Base-by-base conservation (phyloP, 2,797 vertebrate genomes). In the Rhynchonycteris naso region DNA sequence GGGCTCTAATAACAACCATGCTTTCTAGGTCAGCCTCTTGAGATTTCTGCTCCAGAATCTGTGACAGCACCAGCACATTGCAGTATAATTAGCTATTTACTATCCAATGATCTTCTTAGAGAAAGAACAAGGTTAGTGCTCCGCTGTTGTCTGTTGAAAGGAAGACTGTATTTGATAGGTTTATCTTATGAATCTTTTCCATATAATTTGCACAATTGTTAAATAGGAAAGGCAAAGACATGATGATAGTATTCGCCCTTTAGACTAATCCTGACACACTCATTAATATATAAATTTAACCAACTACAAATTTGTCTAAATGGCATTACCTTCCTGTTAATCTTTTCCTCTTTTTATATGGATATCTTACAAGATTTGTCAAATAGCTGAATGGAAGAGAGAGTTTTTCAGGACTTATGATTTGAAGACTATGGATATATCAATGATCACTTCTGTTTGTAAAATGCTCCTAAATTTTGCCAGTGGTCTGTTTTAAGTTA, bases 401-500 rank as follows among this genome's bases (percentile, higher is more conserved):
- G 63, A 47, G 30, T 68, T 69, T 93, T 78, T 24, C 15, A 54
- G 24, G 52, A 56, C 35, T 47, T 82, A 54, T 89, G 33, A 92
- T 74, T 90, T 84, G 35, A 94, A 79, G 69, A 26, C 56, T 76
- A 33, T 24, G 6, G 58, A 19, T 59, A 65, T n/a, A 24, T 14
- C 19, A 63, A 7, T 50, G 35, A 84, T 84, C 10, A 50, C n/a
- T 30, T 65, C 24, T 66, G 35, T 43, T 94, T 96, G 74, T 81
- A 75, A 94, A 88, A 93, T 54, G 38, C 7, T 84, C 11, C 43
- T 89, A 61, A 78, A 75, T 80, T 94, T 93, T 90, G 7, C 30
- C 82, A 82, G 38, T 56, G 66, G 93, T 63, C 16, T 82, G 33
- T 79, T 80, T 56, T 15, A 95, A 83, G 15, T 43, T 80, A 88